Conservation (phyloP, 1,140 invertebrate species). For the Physella acuta region DNA sequence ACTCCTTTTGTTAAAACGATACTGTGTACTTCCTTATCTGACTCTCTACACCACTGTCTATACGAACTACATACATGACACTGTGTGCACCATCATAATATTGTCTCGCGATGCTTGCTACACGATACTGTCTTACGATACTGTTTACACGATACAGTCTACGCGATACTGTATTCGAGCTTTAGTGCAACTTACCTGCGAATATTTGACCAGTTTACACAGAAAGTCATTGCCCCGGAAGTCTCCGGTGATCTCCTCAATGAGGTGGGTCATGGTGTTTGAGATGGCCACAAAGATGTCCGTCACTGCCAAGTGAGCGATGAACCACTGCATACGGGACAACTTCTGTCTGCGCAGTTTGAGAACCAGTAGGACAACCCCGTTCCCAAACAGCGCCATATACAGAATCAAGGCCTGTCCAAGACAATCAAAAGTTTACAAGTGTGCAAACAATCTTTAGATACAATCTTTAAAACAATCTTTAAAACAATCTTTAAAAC, state of each 20-base stretch:
- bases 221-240: conserved; percentile 70
- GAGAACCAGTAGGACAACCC: conserved; percentile 66
- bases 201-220: conserved; percentile 69
- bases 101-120: no score
- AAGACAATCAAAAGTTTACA: no score
- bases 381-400: conserved; percentile 70
- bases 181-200: conserved; percentile 36
- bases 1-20: no score
- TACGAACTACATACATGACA: no score
- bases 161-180: no score
- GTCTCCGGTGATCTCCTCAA: conserved; percentile 70
- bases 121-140: no score
- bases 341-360: conserved; percentile 65
- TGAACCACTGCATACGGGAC: conserved; percentile 74
- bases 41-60: no score
- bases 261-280: conserved; percentile 73
- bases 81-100: no score
- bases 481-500: no score
- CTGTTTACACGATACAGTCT: not conserved
- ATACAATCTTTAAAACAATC: no score
- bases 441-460: no score
- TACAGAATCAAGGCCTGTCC: conserved; percentile 65
- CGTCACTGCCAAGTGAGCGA: conserved; percentile 72
- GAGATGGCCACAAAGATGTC: conserved; percentile 74
- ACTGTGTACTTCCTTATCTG: no score